Evolutionary conservation across 2,888 invertebrate species (phyloP).

Genomic region (Chloroclysta siterata): DNA sequence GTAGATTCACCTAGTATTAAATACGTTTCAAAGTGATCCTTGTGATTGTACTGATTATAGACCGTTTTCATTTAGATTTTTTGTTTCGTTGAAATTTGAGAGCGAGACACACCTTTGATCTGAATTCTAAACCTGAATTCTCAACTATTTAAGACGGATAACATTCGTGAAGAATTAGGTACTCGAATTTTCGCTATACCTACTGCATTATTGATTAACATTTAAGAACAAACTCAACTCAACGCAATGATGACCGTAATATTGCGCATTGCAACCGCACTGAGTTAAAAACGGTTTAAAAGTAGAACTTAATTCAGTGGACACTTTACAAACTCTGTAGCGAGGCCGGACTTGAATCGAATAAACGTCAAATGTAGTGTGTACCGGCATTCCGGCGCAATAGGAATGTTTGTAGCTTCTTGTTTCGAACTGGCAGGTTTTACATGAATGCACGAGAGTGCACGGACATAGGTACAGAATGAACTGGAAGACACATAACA

Average conservation of each 20-base stretch:
- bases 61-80: too few relatives aligned
- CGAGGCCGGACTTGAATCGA: constrained; percentile 69
- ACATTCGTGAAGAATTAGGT: too few relatives aligned
- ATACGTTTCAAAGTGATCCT: too few relatives aligned
- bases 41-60: too few relatives aligned
- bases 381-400: constrained; percentile 17
- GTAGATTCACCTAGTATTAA: too few relatives aligned
- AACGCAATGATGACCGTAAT: constrained; percentile 53
- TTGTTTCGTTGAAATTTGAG: too few relatives aligned
- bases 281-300: constrained; percentile 68
- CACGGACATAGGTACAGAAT: neutral
- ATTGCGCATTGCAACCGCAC: constrained; percentile 53
- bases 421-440: constrained; percentile 8
- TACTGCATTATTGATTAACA: neutral
- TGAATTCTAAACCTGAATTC: too few relatives aligned
- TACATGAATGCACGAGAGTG: constrained; percentile 1
- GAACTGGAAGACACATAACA: neutral
- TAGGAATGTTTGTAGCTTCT: constrained; percentile 20
- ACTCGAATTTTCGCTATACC: too few relatives aligned
- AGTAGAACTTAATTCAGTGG: constrained; percentile 68
- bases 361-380: constrained; percentile 73
- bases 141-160: too few relatives aligned
- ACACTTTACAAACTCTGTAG: constrained; percentile 60
- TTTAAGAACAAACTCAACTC: constrained; percentile 23
- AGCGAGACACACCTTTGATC: too few relatives aligned